Percentiles rank a stretch among this genome's conserved stretches.
phyloP scores from a whole-genome alignment of 2,797 vertebrate genomes.

The Spinibarbus caldwelli region DNA sequence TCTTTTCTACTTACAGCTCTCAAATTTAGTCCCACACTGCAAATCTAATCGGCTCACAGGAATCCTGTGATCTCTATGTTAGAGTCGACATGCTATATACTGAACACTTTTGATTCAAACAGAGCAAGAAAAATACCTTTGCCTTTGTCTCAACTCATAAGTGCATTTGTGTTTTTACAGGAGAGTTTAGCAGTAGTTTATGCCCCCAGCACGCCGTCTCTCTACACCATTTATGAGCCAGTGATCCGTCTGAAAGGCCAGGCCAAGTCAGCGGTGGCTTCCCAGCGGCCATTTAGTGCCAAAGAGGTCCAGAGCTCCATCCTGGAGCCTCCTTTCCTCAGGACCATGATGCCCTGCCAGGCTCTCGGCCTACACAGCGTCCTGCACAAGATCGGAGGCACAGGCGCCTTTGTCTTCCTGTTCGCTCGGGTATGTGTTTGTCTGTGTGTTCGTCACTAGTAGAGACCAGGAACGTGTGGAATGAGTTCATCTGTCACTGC shows the following conservation, averaged over 20 bases:
- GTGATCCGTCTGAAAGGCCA: conserved; percentile 95
- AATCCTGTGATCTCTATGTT: no score
- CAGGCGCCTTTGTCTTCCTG: conserved; percentile 91
- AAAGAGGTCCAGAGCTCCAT: conserved; percentile 89
- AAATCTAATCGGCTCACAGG: no score
- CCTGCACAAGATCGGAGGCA: conserved; percentile 93
- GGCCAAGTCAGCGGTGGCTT: conserved; percentile 81
- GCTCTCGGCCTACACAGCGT: conserved; percentile 87
- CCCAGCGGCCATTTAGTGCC: conserved; percentile 94
- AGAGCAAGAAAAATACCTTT: no score
- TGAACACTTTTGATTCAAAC: no score
- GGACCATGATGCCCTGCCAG: conserved; percentile 77
- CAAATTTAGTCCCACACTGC: no score
- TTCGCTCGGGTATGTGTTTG: conserved; percentile 87
- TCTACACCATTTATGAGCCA: conserved; percentile 96
- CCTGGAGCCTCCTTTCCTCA: conserved; percentile 80
- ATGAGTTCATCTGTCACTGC: background rate
- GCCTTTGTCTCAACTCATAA: background rate
- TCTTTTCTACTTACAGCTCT: no score
- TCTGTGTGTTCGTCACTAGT: background rate
- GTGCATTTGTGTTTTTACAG: conserved; percentile 69
- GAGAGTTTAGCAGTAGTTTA: conserved; percentile 92
- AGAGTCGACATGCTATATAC: no score
- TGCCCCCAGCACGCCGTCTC: conserved; percentile 83
- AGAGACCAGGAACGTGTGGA: background rate